Base-by-base conservation (phyloP, 2,113 vertebrate genomes). In the Polypterus senegalus region DNA sequence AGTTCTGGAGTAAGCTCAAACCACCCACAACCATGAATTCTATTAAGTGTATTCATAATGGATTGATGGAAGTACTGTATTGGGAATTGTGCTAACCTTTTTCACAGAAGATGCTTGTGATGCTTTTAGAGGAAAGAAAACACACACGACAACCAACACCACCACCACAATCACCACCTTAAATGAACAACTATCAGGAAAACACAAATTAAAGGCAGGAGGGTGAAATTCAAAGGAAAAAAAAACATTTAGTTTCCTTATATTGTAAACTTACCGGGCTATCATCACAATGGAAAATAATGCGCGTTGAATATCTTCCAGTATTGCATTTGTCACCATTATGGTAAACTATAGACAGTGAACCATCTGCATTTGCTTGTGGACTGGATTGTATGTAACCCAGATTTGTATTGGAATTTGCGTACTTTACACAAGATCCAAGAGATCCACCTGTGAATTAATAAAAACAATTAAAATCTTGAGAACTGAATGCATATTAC, bases 331-430 rank as follows among this genome's bases (percentile, higher is more conserved):
- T 71, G 64, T 95, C 94, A 0, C 96, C 96, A 9, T 87, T 92
- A 71, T 84, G 81, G 27, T 98, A 98, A 4, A 87, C 77, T 53
- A 98, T 79, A 65, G 83, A 94, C 76, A 98, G 79, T 3, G 92
- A 91, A 3, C 94, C 96, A 3, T 92, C 91, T 0, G 73, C 82
- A 0, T 86, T 82, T 4, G 78, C 82, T 65, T 89, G 90, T 0
- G 91, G 93, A 57, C 81, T 89, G 55, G 92, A 90, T 81, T 94
- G 93, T 57, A 96, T 75, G 47, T 89, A 87, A 4, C 96, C 96
- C 70, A 98, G 81, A 77, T 89, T 98, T 67, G 49, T 65, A 65
- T 71, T 67, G 45, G 46, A 66, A 0, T 82, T 76, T 3, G 70
- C 27, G 0, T 87, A 74, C 56, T 87, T 75, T 44, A 82, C 73